Evolutionary conservation across 2,113 vertebrate species (phyloP).

Genomic region (Charadrius vociferus): DNA sequence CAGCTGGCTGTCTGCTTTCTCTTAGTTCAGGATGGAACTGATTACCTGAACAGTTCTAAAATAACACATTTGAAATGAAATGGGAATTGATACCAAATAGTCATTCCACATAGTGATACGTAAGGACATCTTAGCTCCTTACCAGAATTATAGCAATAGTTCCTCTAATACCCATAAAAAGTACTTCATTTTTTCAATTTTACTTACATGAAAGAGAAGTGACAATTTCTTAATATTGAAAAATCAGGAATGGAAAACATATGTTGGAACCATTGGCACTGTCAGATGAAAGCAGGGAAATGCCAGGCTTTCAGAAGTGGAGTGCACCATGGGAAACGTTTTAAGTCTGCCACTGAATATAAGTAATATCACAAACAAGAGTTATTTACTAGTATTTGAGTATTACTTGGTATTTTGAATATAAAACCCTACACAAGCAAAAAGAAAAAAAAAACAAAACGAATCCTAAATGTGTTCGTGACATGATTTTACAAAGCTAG

Average conservation of each 20-base stretch:
- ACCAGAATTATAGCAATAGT: constrained; percentile 30
- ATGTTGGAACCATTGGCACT: background rate
- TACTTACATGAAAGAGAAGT: background rate
- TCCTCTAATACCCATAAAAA: background rate
- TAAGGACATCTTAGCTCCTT: constrained; percentile 44
- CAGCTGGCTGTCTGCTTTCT: constrained; percentile 38
- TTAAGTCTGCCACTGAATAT: background rate
- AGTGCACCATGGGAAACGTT: background rate
- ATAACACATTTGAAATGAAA: constrained; percentile 63
- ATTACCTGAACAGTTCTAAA: constrained; percentile 63
- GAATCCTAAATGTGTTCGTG: background rate
- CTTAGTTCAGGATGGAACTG: constrained; percentile 27
- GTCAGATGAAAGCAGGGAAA: background rate
- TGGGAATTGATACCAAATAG: constrained; percentile 27
- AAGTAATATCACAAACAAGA: background rate
- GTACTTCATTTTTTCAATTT: background rate
- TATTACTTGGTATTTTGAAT: background rate
- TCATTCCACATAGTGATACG: constrained; percentile 17
- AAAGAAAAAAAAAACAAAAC: background rate
- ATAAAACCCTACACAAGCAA: background rate
- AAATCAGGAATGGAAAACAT: background rate
- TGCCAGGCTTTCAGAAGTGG: background rate
- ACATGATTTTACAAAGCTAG: background rate
- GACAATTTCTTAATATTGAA: background rate
- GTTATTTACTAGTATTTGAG: background rate